Evolutionary conservation across 2,888 invertebrate species (phyloP), one percentile per base, ranked within the genome.

Genomic region (Halictus ligatus): DNA sequence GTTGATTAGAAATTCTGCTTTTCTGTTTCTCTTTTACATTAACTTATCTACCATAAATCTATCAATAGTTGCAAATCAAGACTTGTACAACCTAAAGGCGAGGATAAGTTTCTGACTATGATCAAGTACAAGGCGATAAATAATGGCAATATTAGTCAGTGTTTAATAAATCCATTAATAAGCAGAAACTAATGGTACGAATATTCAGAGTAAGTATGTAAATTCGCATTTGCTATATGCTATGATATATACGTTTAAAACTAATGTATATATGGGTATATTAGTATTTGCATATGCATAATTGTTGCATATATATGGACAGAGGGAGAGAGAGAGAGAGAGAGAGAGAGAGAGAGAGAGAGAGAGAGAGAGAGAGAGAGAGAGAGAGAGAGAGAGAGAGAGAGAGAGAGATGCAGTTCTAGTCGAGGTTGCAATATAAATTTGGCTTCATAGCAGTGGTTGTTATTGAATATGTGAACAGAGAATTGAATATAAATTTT

Each of bases 51-150:
- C 78, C 67, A 80, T 85, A 80, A 88, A 86, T 85, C 84, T 80
- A 89, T 89, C 90, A 88, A 84, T 80, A 88, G 90, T 89, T 91
- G 90, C 90, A 88, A 87, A 77, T 85, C 81, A 89, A 67, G 64
- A 13, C 71, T 85, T 78, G 80, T 91, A 89, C 74, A 83, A 69
- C 73, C 73, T 64, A 54, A 85, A 84, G n/a, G 40, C 67, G 18
- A 43, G n/a, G 7, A 82, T 75, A 50, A 84, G 69, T 84, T 88
- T 86, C 80, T 85, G 86, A 86, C 71, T 74, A 71, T 77, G 81
- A 88, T 78, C 64, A 73, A 89, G 82, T 88, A 88, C 85, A 90
- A 89, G 88, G 87, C 87, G 89, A 89, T 86, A 91, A 90, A 74
- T 87, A 88, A 89, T 78, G 86, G 85, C 87, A 89, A 88, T 91